Evolutionary conservation across 30 jellyfish, hydroid and myxozoan species (phyloP).

Genomic region (Phacellophora camtschatica): DNA sequence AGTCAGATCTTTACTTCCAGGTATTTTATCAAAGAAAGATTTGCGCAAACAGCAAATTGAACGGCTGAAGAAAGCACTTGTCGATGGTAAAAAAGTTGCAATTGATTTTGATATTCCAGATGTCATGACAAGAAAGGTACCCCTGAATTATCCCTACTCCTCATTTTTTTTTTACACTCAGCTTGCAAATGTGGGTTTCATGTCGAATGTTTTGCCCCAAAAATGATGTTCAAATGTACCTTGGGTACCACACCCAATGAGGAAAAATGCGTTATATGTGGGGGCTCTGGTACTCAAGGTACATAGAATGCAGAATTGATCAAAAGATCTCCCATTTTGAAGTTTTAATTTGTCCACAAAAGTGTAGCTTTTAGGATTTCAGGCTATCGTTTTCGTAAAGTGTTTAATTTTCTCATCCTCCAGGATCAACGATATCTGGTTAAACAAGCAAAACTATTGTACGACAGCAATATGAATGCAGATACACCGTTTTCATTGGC

Average conservation of each 20-base stretch:
- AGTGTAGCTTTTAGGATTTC: not conserved
- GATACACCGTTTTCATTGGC: constrained; percentile 1
- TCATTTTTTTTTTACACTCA: too few species aligned
- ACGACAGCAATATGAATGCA: constrained; percentile 21
- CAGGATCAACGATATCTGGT: constrained; percentile 11
- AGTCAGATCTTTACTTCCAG: not conserved
- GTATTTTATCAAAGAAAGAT: not conserved
- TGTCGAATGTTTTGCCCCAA: too few species aligned
- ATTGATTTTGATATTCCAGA: not conserved
- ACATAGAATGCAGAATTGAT: too few species aligned
- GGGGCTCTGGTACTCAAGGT: too few species aligned
- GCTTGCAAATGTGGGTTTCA: too few species aligned
- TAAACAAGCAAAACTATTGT: constrained; percentile 23
- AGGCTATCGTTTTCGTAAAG: not conserved
- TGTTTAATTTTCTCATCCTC: not conserved
- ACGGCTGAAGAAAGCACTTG: not conserved
- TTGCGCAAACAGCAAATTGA: not conserved
- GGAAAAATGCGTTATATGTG: too few species aligned
- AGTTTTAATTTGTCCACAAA: too few species aligned
- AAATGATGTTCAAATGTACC: too few species aligned
- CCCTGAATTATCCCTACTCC: too few species aligned
- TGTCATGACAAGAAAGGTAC: not conserved
- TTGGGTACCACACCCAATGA: too few species aligned
- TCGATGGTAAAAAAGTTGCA: not conserved
- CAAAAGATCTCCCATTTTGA: too few species aligned